phyloP scores from a whole-genome alignment of 2,888 invertebrate species.

The Cephus nigrinus region DNA sequence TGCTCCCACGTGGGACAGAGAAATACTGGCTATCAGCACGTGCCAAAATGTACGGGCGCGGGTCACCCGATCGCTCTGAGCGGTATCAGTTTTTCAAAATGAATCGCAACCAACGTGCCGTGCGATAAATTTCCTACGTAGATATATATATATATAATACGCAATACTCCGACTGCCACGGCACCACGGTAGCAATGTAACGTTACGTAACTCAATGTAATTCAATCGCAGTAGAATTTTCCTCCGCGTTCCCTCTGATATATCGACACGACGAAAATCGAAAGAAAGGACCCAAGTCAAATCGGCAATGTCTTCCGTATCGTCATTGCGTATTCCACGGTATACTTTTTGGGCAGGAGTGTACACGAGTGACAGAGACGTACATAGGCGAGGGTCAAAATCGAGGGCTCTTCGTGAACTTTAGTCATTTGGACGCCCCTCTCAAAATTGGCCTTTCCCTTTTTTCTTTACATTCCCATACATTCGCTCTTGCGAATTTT shows the following conservation, averaged over 20 bases:
- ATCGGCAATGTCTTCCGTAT: not conserved
- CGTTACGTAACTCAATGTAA: constrained; percentile 57
- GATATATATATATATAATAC: not conserved
- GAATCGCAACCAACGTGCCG: constrained; percentile 51
- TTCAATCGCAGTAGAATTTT: constrained; percentile 51
- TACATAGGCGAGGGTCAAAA: no score
- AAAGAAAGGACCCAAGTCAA: no score
- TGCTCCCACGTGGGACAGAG: constrained; percentile 41
- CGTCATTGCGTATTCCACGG: not conserved
- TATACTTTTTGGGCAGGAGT: no score
- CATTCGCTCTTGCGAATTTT: no score
- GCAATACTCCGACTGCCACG: constrained; percentile 13
- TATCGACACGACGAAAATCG: no score
- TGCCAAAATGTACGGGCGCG: constrained; percentile 53
- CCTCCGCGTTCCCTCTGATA: constrained; percentile 18
- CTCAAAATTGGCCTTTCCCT: not conserved
- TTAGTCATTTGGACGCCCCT: not conserved
- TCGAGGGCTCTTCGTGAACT: not conserved
- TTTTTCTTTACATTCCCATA: no score
- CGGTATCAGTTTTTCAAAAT: constrained; percentile 55
- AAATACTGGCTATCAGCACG: constrained; percentile 48
- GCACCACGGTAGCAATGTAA: constrained; percentile 37
- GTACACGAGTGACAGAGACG: no score
- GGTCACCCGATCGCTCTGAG: constrained; percentile 31
- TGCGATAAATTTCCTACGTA: constrained; percentile 49